phyloP scores from a whole-genome alignment of 2,797 vertebrate species.

The Urophycis tenuis region DNA sequence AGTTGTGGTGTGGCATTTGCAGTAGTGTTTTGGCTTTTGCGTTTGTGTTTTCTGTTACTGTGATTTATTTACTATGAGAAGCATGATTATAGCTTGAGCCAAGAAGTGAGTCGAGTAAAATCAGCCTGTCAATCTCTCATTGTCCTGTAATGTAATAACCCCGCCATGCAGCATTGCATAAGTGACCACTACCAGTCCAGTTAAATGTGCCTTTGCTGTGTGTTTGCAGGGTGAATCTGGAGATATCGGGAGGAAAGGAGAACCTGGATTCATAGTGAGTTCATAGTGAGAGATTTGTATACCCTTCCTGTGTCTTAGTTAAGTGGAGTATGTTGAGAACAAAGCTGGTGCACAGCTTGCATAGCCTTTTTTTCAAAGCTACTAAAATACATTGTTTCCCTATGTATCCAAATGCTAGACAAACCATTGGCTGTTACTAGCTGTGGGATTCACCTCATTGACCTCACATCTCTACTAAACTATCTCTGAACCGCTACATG shows the following conservation, averaged over 20 bases:
- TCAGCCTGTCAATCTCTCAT: too few species aligned
- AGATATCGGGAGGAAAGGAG: slow-evolving; percentile 77
- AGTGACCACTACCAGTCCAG: neutral
- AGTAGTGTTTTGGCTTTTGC: too few species aligned
- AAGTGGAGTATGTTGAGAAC: neutral
- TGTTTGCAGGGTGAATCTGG: slow-evolving; percentile 85
- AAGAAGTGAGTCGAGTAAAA: neutral
- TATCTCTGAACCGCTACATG: neutral
- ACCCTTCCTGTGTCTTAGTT: neutral
- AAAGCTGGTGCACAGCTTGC: neutral
- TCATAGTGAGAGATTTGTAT: slow-evolving; percentile 15
- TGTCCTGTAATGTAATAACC: too few species aligned
- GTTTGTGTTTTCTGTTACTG: too few species aligned
- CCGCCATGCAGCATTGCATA: neutral
- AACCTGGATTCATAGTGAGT: slow-evolving; percentile 83
- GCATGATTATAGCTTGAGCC: too few species aligned
- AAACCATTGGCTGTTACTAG: too few species aligned
- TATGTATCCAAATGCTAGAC: too few species aligned
- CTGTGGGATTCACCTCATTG: too few species aligned
- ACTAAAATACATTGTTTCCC: too few species aligned
- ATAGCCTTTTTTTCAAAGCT: neutral
- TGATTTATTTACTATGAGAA: neutral
- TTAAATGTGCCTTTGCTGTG: slow-evolving; percentile 19
- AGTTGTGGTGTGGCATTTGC: too few species aligned
- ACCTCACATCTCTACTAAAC: neutral